Evolutionary conservation across 2,797 vertebrate species (phyloP).

Genomic region (Hydrocynus forskahlii): DNA sequence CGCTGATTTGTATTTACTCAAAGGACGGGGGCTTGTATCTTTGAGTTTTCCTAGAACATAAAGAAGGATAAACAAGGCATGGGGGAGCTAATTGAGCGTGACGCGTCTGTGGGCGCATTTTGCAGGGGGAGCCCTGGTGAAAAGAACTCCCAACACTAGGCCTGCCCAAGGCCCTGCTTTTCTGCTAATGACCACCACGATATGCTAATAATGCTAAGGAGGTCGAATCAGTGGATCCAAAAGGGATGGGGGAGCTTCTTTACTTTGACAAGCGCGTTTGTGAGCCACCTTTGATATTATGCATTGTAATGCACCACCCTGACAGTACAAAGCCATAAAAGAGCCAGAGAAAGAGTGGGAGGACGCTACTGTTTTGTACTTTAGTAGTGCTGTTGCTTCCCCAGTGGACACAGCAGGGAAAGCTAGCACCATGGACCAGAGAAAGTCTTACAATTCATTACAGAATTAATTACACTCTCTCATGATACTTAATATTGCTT

Average conservation of each 20-base stretch:
- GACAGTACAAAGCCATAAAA: conserved; percentile 23
- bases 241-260: conserved; percentile 12
- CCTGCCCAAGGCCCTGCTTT: conserved; percentile 33
- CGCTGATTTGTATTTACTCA: conserved; percentile 53
- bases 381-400: conserved; percentile 19
- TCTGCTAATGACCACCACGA: conserved; percentile 36
- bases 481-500: not conserved
- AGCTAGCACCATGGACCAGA: not conserved
- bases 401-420: not conserved
- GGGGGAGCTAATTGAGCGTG: conserved; percentile 71
- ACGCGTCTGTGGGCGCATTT: conserved; percentile 68
- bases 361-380: conserved; percentile 18
- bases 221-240: conserved; percentile 21
- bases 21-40: conserved; percentile 62
- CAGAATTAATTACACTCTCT: not conserved
- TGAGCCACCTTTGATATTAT: conserved; percentile 29
- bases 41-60: conserved; percentile 55
- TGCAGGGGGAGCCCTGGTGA: conserved; percentile 49
- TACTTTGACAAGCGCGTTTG: conserved; percentile 29
- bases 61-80: conserved; percentile 61
- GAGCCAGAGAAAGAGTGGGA: conserved; percentile 35
- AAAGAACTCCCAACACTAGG: conserved; percentile 18
- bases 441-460: not conserved
- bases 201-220: conserved; percentile 47
- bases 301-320: conserved; percentile 29